Conservation (phyloP, 2,113 vertebrate genomes). For the Xiphophorus hellerii region DNA sequence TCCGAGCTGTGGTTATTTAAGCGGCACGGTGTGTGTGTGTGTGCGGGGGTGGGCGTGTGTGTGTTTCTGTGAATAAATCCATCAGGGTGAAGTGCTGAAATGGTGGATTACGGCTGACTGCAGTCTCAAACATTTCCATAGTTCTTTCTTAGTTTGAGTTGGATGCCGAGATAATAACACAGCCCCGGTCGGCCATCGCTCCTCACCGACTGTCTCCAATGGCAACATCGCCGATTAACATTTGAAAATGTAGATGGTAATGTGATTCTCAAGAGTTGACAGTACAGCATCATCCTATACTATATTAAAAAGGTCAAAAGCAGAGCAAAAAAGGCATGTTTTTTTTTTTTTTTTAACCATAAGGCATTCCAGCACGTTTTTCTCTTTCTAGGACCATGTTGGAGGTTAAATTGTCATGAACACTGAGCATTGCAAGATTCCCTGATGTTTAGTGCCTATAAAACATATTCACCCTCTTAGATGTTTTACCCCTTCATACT, state of each 20-base stretch:
- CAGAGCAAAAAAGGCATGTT: neutral
- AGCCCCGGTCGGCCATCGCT: conserved; percentile 1
- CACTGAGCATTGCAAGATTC: neutral
- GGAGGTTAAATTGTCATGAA: neutral
- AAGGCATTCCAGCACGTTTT: neutral
- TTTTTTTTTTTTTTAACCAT: neutral
- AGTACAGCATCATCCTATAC: neutral
- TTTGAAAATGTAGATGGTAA: no score
- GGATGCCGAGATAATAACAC: conserved; percentile 36
- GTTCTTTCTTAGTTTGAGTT: conserved; percentile 26
- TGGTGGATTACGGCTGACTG: conserved; percentile 30
- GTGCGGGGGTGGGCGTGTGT: neutral
- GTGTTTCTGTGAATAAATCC: neutral
- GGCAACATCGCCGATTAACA: no score
- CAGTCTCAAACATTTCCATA: conserved; percentile 32
- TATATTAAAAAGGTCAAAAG: neutral
- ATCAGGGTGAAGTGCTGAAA: conserved; percentile 19
- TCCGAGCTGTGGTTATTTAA: conserved; percentile 32
- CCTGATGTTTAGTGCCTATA: neutral
- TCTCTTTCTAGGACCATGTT: neutral
- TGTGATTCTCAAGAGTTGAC: neutral
- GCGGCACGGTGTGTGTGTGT: conserved; percentile 7
- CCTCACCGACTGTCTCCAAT: conserved; percentile 19
- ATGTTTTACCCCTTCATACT: no score
- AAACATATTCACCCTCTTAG: no score